These are phyloP conservation scores for Petrocephalus sullivani DNA, from an alignment of 2,797 vertebrate species.

Conservation along the genomic window DNA sequence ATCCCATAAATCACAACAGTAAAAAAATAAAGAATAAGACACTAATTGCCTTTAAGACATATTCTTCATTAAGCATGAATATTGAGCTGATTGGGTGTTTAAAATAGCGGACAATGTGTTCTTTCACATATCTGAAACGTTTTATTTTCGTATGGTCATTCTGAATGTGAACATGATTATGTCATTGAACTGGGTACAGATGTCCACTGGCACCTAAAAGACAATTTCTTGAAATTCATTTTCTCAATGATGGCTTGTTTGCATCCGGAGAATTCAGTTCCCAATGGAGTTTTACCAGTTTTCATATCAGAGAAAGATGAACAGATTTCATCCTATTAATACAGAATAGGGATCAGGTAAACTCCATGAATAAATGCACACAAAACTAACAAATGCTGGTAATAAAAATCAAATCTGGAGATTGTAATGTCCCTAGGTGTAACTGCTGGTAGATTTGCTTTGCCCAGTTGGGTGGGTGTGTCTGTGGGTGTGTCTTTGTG, in stretches of 20 bases:
- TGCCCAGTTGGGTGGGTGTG: background rate
- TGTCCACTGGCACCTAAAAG: conserved; percentile 17
- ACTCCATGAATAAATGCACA: background rate
- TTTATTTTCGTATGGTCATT: conserved; percentile 23
- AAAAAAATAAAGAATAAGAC: conserved; percentile 58
- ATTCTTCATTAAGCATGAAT: conserved; percentile 59
- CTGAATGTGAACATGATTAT: conserved; percentile 27
- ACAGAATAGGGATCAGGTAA: background rate
- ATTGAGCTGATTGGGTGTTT: conserved; percentile 29
- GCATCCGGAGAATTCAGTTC: background rate
- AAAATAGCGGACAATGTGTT: conserved; percentile 55
- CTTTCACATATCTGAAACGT: background rate
- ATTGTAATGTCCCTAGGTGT: background rate
- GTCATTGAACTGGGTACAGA: conserved; percentile 25
- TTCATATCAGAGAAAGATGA: background rate
- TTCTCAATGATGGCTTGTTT: background rate
- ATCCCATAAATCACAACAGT: conserved; percentile 70
- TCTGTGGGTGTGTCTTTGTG: background rate
- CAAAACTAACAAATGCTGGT: background rate
- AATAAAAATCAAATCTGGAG: background rate
- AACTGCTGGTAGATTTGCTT: background rate
- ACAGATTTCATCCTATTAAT: background rate
- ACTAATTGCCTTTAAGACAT: conserved; percentile 68
- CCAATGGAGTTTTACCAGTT: background rate
- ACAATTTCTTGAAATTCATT: background rate